Percentiles rank a stretch among this genome's conserved stretches.
These are phyloP conservation scores for Neopelma chrysocephalum DNA, from an alignment of 2,797 vertebrate species.

Conservation along the genomic window DNA sequence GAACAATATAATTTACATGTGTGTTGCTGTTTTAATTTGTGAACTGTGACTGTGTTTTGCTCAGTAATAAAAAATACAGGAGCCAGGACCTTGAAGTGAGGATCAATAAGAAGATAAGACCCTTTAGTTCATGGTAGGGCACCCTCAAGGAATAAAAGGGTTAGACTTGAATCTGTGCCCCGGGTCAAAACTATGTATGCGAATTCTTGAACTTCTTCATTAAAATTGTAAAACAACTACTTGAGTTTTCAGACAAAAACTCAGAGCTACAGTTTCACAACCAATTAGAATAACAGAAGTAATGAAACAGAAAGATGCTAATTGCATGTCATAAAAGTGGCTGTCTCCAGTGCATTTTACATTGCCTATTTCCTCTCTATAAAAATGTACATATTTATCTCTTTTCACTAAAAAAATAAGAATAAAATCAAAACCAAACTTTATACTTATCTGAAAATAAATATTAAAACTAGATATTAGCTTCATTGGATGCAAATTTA, in stretches of 20 bases:
- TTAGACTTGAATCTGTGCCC: neutral
- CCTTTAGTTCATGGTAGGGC: neutral
- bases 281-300: conserved; percentile 28
- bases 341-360: neutral
- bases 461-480: neutral
- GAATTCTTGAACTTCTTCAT: neutral
- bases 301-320: conserved; percentile 39
- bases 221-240: conserved; percentile 25
- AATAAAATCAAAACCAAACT: conserved; percentile 8
- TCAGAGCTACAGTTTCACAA: neutral
- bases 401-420: neutral
- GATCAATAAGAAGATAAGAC: neutral
- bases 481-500: neutral
- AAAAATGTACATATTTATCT: neutral
- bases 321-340: conserved; percentile 13
- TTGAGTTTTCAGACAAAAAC: conserved; percentile 1
- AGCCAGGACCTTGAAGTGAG: neutral
- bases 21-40: neutral
- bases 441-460: neutral
- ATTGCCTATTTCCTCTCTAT: neutral
- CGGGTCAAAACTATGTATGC: conserved; percentile 3
- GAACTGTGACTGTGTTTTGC: neutral
- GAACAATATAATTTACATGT: neutral
- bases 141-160: neutral
- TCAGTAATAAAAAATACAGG: neutral